phyloP scores from a whole-genome alignment of 1,140 invertebrate species.

The Meloidogyne chitwoodi region DNA sequence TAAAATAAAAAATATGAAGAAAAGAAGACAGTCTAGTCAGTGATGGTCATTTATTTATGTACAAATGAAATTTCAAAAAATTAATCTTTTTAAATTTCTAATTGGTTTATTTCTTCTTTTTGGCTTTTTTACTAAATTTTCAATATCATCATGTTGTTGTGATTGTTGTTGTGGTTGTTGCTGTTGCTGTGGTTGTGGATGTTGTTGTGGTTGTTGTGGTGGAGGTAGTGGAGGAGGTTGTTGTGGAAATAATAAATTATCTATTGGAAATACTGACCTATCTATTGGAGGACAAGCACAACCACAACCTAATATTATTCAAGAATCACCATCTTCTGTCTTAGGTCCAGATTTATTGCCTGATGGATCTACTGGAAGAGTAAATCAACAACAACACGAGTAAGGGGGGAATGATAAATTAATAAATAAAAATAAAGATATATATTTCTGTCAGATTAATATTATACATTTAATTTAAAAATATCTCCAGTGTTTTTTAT shows the following conservation, averaged over 20 bases:
- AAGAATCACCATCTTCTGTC: not conserved
- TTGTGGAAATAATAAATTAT: not conserved
- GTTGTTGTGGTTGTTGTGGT: not conserved
- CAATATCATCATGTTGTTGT: not conserved
- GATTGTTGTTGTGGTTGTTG: constrained; percentile 12
- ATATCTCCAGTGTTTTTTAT: too few species aligned
- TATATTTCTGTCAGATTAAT: too few species aligned
- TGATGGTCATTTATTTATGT: not conserved
- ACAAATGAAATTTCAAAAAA: not conserved
- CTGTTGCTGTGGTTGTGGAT: not conserved
- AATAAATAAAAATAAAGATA: not conserved
- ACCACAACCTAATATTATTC: not conserved
- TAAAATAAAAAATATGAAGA: not conserved
- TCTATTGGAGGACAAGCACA: not conserved
- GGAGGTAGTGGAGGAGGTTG: not conserved
- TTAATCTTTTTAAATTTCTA: not conserved
- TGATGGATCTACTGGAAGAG: constrained; percentile 11
- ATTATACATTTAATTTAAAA: too few species aligned
- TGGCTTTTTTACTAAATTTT: not conserved
- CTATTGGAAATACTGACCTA: not conserved
- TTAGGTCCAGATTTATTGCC: constrained; percentile 9
- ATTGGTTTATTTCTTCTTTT: not conserved
- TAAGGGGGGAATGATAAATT: not conserved
- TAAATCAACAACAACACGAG: not conserved
- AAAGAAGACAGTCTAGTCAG: too few species aligned